Evolutionary conservation across 2,888 invertebrate species (phyloP).

Genomic region (Elaeidobius kamerunicus): DNA sequence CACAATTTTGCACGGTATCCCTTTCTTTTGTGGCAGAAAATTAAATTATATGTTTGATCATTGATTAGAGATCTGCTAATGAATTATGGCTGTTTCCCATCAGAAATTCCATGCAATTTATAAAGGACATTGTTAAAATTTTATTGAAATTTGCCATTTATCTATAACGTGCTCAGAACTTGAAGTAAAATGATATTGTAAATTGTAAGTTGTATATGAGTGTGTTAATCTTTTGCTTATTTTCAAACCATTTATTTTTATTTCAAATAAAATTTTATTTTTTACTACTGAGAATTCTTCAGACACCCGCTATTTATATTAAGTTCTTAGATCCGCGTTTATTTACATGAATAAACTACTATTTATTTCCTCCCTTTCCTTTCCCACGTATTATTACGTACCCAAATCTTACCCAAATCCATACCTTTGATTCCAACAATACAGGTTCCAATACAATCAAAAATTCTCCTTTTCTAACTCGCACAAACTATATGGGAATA

Average conservation of each 20-base stretch:
- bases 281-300: no score
- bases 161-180: no score
- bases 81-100: conserved; percentile 5
- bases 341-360: neutral
- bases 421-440: conserved; percentile 12
- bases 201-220: no score
- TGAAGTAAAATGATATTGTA: no score
- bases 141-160: no score
- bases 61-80: conserved; percentile 3
- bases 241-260: no score
- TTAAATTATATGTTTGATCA: conserved; percentile 27
- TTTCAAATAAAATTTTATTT: no score
- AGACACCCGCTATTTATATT: no score
- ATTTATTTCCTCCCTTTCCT: neutral
- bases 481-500: neutral
- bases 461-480: conserved; percentile 7
- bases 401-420: conserved; percentile 24
- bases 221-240: no score
- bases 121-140: no score
- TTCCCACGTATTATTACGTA: conserved; percentile 24
- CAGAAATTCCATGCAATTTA: no score
- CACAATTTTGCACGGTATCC: conserved; percentile 25
- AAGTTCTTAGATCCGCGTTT: no score
- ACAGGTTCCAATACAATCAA: conserved; percentile 14
- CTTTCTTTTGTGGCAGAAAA: conserved; percentile 25